These are phyloP conservation scores for Archaeoteleia sp. DNA, from an alignment of 2,888 invertebrate genomes.

Conservation along the genomic window DNA sequence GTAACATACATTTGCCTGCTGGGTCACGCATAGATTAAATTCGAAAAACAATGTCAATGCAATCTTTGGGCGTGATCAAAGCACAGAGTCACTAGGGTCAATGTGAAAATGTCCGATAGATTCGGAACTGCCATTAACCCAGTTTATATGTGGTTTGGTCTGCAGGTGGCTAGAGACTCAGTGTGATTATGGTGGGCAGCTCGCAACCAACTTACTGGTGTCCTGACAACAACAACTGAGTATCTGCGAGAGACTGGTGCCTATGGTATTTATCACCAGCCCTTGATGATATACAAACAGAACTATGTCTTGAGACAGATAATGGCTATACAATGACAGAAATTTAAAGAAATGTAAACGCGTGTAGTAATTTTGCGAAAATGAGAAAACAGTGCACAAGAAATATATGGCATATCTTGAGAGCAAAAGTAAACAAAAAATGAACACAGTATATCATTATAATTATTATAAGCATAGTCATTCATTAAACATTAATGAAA, in stretches of 20 bases:
- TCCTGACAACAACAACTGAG: conserved; percentile 72
- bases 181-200: conserved; percentile 73
- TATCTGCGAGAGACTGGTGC: conserved; percentile 74
- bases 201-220: conserved; percentile 72
- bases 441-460: no score
- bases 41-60: conserved; percentile 67
- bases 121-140: conserved; percentile 74
- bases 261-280: conserved; percentile 76
- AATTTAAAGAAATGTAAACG: no score
- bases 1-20: conserved; percentile 73
- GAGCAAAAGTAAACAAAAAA: no score
- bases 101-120: conserved; percentile 69
- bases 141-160: conserved; percentile 75
- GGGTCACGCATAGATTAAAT: conserved; percentile 74
- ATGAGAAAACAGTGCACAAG: no score
- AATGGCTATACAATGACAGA: conserved; percentile 63
- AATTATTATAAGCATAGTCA: neutral
- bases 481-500: conserved; percentile 13
- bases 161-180: conserved; percentile 74
- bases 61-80: conserved; percentile 72
- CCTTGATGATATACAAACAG: conserved; percentile 71
- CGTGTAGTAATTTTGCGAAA: no score
- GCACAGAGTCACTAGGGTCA: conserved; percentile 74
- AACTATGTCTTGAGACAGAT: conserved; percentile 64
- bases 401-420: conserved; percentile 49